Evolutionary conservation across 1,140 invertebrate species (phyloP).

Genomic region (Pristionchus pacificus): DNA sequence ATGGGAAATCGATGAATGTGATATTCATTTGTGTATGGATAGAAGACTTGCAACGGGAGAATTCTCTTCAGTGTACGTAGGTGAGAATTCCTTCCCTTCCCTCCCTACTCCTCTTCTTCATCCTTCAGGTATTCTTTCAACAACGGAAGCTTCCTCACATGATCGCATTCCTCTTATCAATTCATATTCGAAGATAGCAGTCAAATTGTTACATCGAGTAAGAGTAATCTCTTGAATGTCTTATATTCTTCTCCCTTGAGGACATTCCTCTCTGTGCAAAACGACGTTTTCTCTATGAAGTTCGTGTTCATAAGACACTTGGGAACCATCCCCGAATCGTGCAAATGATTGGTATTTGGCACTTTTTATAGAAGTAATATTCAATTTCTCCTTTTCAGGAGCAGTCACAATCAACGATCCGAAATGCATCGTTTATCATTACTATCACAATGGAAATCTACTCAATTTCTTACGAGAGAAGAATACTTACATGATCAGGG

Average conservation of each 20-base stretch:
- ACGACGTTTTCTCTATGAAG: background rate
- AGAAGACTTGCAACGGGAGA: too few species aligned
- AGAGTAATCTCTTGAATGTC: background rate
- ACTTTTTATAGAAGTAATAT: background rate
- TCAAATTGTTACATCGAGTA: background rate
- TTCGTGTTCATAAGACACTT: background rate
- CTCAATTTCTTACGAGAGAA: background rate
- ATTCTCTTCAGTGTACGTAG: too few species aligned
- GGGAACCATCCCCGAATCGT: background rate
- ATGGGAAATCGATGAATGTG: too few species aligned
- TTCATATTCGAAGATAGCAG: background rate
- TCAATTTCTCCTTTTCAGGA: background rate
- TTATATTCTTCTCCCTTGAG: background rate
- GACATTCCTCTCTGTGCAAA: background rate
- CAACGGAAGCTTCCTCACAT: background rate
- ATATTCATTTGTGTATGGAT: too few species aligned
- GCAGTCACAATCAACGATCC: background rate
- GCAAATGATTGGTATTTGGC: background rate
- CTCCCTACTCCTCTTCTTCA: too few species aligned
- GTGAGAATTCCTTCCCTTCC: too few species aligned
- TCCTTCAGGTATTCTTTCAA: background rate
- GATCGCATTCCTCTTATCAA: background rate
- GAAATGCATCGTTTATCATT: background rate
- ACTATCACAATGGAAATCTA: background rate
- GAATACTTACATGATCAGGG: background rate